Evolutionary conservation across 2,888 invertebrate species (phyloP), one percentile per base, ranked within the genome.

Genomic region (Neoascia interrupta): DNA sequence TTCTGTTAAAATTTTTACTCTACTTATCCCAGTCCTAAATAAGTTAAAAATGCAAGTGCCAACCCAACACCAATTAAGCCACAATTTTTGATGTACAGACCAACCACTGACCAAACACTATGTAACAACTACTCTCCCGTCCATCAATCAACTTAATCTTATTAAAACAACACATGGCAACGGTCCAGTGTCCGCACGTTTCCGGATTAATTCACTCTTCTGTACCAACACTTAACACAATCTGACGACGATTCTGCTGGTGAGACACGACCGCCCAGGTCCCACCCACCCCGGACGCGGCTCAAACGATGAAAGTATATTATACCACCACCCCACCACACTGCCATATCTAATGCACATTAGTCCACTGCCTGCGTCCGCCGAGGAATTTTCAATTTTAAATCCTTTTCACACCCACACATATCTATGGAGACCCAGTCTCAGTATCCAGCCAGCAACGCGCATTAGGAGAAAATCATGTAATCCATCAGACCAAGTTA

Each of bases 381-480:
- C 43, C 34, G 13, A 61, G 58, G 45, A 53, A 61, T 70, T 43
- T 56, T 66, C 69, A 69, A 75, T 56, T 69, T 58, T 19, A 43
- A 49, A 73, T 79, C 66, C 61, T 60, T 39, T 31, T 60, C 11
- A n/a, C 5, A 41, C n/a, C 18, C 47, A 43, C 31, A 36, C 39
- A 60, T 10, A 26, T 11, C n/a, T n/a, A n/a, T n/a, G n/a, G n/a
- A n/a, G n/a, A 31, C 53, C 19, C 28, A 31, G 21, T 6, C 31
- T n/a, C n/a, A n/a, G 31, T 31, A 31, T 26, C 4, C 26, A 31
- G 5, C 19, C 36, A 28, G 23, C 26, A 53, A 64, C 64, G 61
- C 54, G 64, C 73, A 68, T 79, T 73, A 73, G 53, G 79, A 73
- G 61, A 68, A 73, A 79, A 73, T 73, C 79, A 63, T 79, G 79